Base-by-base conservation (phyloP, 2,888 invertebrate species). In the Pyrgus malvae region DNA sequence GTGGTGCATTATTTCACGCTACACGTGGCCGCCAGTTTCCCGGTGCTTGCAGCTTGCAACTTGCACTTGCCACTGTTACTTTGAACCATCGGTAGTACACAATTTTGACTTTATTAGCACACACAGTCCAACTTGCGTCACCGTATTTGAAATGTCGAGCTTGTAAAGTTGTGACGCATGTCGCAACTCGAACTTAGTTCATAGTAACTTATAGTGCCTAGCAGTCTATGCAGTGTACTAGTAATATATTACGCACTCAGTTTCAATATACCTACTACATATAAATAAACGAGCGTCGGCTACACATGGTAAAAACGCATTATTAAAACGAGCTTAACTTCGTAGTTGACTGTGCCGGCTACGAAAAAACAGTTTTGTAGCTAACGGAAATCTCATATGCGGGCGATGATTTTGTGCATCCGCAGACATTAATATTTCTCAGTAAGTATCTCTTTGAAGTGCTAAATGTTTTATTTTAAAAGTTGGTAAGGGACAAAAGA, bases 81-180 rank as follows among this genome's bases (percentile, higher is more conserved):
- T 25, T 17, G 7, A 21, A 19, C 38, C 11, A 38, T n/a, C 7
- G 11, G 6, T 65, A 64, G 70, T 63, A 72, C 86, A 88, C 86
- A 84, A 80, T 74, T 83, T 80, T 87, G 85, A 86, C 86, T 88
- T 88, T 88, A 83, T 80, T 84, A 80, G 80, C 72, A 76, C 73
- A 62, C 65, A 66, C 64, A 66, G 45, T 41, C 48, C 11, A 61
- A 68, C 70, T 87, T 86, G 78, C 83, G 72, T 76, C 79, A 84
- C 58, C 59, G 65, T 70, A 57, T 77, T 75, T 76, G 71, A 81
- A 84, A 83, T 80, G 78, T 70, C 76, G 73, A 69, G 66, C 64
- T 70, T 59, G 37, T 37, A 37, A 19, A 5, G 11, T 37, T 19
- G 67, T 66, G 23, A 74, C 62, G 70, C 63, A 65, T 82, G 74